Evolutionary conservation across 2,888 invertebrate species (phyloP), one percentile per base, ranked within the genome.

Genomic region (Aphrophora alni): DNA sequence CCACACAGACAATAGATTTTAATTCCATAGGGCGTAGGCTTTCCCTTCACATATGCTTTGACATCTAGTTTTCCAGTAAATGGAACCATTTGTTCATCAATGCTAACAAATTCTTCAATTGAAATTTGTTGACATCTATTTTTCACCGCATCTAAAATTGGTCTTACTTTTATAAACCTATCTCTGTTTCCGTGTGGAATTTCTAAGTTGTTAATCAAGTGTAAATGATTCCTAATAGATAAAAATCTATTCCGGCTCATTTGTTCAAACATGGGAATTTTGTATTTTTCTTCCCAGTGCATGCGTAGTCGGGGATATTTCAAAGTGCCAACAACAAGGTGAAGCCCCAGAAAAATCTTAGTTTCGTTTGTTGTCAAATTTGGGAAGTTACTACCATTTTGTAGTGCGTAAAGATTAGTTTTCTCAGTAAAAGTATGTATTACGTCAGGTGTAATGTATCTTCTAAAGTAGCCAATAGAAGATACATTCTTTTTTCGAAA

Each of bases 41-140:
- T 86, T 1, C 78, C 81, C 33, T 84, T 83, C n/a, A 85, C 81
- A 73, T 85, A 85, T 78, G 85, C 85, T 72, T 85, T 85, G 21
- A 85, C 74, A 69, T 24, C 74, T 10, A 83, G 81, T 28, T 82
- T 38, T 26, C 85, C 85, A 76, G 82, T 85, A 82, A 85, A 86
- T 14, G 85, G 85, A 5, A 86, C 76, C 75, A 81, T 80, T 33
- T 80, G 78, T 71, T 83, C 82, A 75, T 83, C 83, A 25, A 82
- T 71, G 69, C 77, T 24, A 14, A 82, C 59, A 44, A 25, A 51
- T 74, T 73, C 75, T 59, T 83, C 82, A 5, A 78, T 26, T 24
- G 25, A 17, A 12, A 81, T 33, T 33, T 80, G 33, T 27, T 69
- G 75, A 72, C 80, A 80, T 24, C 75, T 33, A 1, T 75, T 74